Evolutionary conservation across 2,113 vertebrate species (phyloP), one percentile per base, ranked within the genome.

Genomic region (Hyperoodon ampullatus): DNA sequence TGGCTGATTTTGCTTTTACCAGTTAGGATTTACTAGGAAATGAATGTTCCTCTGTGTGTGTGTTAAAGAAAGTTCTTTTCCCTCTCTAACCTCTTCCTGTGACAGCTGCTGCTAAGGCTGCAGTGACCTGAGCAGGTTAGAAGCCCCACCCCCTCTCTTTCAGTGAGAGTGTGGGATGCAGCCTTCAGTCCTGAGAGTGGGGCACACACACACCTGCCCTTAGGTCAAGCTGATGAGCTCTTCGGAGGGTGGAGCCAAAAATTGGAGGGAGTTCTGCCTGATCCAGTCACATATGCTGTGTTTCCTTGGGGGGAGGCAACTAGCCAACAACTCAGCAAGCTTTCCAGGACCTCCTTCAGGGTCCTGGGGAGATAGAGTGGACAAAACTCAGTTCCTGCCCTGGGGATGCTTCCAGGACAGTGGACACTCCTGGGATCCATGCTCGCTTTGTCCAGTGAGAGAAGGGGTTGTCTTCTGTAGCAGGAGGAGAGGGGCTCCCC

Each of bases 21-120:
- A 88, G 82, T 86, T 97, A 92, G 65, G 83, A 92, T 88, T 98
- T 85, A 70, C 66, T 85, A 89, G 82, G 50, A 85, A 86, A 80
- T 71, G 83, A 65, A 60, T 35, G 53, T 55, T 84, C 75, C 70
- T 75, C 35, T 55, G 24, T 86, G 19, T 90, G 1, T 68, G 66
- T 87, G n/a, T 33, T n/a, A 26, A 74, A 83, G 55, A 53, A 47
- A 84, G 35, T 2, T 26, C 28, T 18, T 70, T 88, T 61, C 8
- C 8, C 15, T 75, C 30, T 47, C 55, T n/a, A 60, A 65, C 15
- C 9, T 74, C 50, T 82, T 86, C 30, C 11, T 42, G 33, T 60
- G 70, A 65, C 63, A 30, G 55, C 53, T 66, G 63, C 33, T 2
- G 0, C 8, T 35, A 21, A 74, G 16, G 24, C 44, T 61, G 24